Percentiles rank a stretch among this genome's conserved stretches.
These are phyloP conservation scores for Eulemur macaco DNA, from an alignment of 2,113 vertebrate genomes.

Conservation along the genomic window DNA sequence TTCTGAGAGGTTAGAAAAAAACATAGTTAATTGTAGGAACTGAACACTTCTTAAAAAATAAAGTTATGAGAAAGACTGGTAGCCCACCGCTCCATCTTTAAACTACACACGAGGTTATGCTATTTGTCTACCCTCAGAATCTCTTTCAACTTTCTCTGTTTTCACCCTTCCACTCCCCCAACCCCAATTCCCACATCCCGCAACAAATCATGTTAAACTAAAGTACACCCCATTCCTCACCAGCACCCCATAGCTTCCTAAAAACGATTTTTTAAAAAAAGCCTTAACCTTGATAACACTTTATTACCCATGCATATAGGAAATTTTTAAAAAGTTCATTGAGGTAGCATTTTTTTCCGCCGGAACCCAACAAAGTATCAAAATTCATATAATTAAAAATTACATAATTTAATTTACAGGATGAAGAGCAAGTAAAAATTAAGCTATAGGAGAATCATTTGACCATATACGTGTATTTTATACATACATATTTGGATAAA, in stretches of 20 bases:
- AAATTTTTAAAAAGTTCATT: conserved; percentile 17
- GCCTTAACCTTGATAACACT: not conserved
- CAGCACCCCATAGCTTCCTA: conserved; percentile 31
- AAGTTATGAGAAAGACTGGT: conserved; percentile 4
- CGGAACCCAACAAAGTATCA: conserved; percentile 33
- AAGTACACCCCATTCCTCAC: conserved; percentile 55
- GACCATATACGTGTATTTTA: conserved; percentile 54
- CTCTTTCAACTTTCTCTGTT: conserved; percentile 45
- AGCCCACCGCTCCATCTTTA: conserved; percentile 23
- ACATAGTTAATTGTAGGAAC: not conserved
- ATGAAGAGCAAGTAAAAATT: conserved; percentile 58
- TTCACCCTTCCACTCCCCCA: conserved; percentile 5
- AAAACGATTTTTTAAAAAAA: not conserved
- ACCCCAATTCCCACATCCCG: conserved; percentile 26
- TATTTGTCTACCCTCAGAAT: conserved; percentile 34
- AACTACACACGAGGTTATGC: not conserved
- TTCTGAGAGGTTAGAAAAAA: not conserved
- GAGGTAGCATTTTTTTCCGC: not conserved
- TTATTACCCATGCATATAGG: conserved; percentile 29
- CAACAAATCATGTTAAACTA: conserved; percentile 61
- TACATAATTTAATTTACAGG: conserved; percentile 57
- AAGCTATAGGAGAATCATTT: conserved; percentile 68
- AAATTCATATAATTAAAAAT: conserved; percentile 37
- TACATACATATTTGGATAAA: conserved; percentile 57
- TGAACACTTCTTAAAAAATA: conserved; percentile 19